Conservation (phyloP, 64 coral and sea anemone genomes). For the Astreopora myriophthalma region DNA sequence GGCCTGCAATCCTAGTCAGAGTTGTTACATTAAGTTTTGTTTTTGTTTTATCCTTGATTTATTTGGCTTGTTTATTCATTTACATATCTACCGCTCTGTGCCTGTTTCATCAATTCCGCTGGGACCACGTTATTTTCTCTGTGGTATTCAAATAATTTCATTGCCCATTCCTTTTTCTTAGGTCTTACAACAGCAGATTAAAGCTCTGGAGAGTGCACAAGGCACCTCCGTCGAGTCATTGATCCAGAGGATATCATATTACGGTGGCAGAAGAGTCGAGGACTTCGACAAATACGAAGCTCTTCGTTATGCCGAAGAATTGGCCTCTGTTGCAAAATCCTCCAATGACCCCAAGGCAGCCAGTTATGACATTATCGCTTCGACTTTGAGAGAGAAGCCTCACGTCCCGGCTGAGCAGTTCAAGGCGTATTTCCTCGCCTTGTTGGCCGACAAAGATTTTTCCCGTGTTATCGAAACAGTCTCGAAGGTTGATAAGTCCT, state of each 20-base stretch:
- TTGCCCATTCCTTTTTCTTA: not conserved
- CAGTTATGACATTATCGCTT: too few species aligned
- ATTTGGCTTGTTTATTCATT: not conserved
- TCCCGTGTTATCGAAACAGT: constrained; percentile 22
- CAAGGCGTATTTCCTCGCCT: constrained; percentile 3
- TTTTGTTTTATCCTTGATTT: not conserved
- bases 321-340: constrained; percentile 23
- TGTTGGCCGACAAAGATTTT: constrained; percentile 15
- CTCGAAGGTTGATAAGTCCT: constrained; percentile 52
- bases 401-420: not conserved
- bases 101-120: not conserved
- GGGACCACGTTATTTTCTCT: not conserved
- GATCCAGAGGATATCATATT: not conserved
- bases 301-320: not conserved
- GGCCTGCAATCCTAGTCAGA: not conserved
- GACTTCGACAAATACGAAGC: constrained; percentile 36
- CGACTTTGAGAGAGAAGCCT: not conserved
- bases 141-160: not conserved
- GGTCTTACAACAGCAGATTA: not conserved
- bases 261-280: not conserved
- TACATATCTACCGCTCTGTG: not conserved
- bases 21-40: not conserved
- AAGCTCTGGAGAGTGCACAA: not conserved
- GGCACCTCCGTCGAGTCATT: not conserved
- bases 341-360: not conserved